phyloP scores from a whole-genome alignment of 2,888 invertebrate genomes.

The Notodonta dromedarius region DNA sequence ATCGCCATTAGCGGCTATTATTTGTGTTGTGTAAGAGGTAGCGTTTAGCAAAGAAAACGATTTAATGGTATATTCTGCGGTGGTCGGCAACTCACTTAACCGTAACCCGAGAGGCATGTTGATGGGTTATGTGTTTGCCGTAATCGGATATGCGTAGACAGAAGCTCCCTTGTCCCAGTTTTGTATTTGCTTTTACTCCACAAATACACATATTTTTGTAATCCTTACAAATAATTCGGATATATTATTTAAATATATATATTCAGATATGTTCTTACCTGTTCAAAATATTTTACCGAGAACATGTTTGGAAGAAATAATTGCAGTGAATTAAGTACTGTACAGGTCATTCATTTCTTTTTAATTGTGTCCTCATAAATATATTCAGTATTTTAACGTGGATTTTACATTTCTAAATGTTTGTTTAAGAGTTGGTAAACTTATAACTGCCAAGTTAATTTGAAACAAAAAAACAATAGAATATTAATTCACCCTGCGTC shows the following conservation, averaged over 20 bases:
- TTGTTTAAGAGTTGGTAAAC: no score
- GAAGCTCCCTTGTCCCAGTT: constrained; percentile 70
- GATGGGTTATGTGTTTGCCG: constrained; percentile 76
- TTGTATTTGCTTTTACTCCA: constrained; percentile 60
- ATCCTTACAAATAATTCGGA: constrained; percentile 10
- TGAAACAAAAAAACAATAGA: no score
- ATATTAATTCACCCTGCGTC: no score
- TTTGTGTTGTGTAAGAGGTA: constrained; percentile 45
- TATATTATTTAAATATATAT: not conserved
- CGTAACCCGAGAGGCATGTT: constrained; percentile 70
- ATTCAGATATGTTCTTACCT: no score
- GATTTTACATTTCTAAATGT: no score
- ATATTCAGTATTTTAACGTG: no score
- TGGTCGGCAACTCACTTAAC: constrained; percentile 78
- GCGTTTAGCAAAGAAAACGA: constrained; percentile 75
- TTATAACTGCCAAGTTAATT: no score
- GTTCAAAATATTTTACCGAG: no score
- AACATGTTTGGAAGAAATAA: no score
- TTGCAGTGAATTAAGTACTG: no score
- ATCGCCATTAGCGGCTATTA: constrained; percentile 36
- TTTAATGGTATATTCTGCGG: constrained; percentile 76
- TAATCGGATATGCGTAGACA: constrained; percentile 70
- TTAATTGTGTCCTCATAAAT: no score
- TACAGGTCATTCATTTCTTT: no score
- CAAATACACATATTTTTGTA: constrained; percentile 42